Conservation (phyloP, 2,888 invertebrate species). For the Chloromyia formosa region DNA sequence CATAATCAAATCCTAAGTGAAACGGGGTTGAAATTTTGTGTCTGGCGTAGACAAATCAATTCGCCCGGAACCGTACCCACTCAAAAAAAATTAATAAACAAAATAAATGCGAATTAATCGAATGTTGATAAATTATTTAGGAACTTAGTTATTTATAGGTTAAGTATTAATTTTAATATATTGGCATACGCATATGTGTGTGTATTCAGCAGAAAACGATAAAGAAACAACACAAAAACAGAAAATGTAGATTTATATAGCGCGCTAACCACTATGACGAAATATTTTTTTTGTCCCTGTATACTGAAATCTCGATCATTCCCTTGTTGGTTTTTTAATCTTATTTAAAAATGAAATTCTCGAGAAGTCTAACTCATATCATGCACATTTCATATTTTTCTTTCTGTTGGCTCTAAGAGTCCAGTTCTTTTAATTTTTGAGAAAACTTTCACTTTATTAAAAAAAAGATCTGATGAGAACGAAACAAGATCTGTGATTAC, state of each 20-base stretch:
- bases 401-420: neutral
- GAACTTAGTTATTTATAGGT: neutral
- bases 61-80: neutral
- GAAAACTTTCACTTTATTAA: neutral
- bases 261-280: neutral
- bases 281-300: neutral
- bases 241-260: too few species aligned
- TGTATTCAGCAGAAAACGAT: constrained; percentile 23
- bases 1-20: neutral
- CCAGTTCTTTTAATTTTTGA: neutral
- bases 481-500: constrained; percentile 30
- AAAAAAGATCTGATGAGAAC: too few species aligned
- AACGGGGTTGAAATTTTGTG: too few species aligned
- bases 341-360: constrained; percentile 23
- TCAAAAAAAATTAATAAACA: neutral
- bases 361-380: neutral
- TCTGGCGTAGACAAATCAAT: neutral
- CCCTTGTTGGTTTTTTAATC: neutral
- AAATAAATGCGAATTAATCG: constrained; percentile 10
- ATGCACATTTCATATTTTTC: constrained; percentile 17
- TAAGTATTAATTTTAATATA: constrained; percentile 24
- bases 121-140: constrained; percentile 43
- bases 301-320: too few species aligned
- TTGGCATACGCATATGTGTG: neutral
- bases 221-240: constrained; percentile 10